phyloP scores from a whole-genome alignment of 2,113 vertebrate genomes.

The Laticauda laticaudata region DNA sequence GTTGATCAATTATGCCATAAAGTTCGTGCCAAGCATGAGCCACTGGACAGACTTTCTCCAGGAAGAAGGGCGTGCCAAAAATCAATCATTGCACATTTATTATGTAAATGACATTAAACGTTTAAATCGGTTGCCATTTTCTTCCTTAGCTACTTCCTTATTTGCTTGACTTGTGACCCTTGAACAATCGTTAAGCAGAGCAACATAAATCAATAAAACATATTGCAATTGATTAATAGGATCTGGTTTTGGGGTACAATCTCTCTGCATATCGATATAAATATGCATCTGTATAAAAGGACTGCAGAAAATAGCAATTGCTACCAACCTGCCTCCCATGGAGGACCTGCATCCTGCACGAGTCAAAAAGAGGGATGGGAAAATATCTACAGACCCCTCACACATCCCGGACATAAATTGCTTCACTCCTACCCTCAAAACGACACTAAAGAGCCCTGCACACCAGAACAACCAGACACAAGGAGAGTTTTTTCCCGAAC shows the following conservation, averaged over 20 bases:
- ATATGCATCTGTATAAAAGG: not conserved
- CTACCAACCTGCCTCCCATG: too few relatives aligned
- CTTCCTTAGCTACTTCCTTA: not conserved
- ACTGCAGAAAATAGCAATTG: too few relatives aligned
- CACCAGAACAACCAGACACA: too few relatives aligned
- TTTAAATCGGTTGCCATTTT: not conserved
- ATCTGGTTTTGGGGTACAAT: not conserved
- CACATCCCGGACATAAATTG: too few relatives aligned
- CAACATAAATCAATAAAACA: not conserved
- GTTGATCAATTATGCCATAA: not conserved
- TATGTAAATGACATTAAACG: not conserved
- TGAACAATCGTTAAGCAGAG: not conserved
- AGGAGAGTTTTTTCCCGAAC: too few relatives aligned
- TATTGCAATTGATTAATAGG: not conserved
- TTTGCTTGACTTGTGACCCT: not conserved
- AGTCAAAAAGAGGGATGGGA: too few relatives aligned
- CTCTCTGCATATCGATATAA: not conserved
- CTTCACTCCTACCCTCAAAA: too few relatives aligned
- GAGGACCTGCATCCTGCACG: too few relatives aligned
- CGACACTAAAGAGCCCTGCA: too few relatives aligned
- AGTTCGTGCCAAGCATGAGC: not conserved
- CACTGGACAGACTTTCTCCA: not conserved
- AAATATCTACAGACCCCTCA: too few relatives aligned
- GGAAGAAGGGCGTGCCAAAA: not conserved
- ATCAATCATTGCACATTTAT: not conserved